Evolutionary conservation across 2,888 invertebrate species (phyloP).

Genomic region (Polia nebulosa): DNA sequence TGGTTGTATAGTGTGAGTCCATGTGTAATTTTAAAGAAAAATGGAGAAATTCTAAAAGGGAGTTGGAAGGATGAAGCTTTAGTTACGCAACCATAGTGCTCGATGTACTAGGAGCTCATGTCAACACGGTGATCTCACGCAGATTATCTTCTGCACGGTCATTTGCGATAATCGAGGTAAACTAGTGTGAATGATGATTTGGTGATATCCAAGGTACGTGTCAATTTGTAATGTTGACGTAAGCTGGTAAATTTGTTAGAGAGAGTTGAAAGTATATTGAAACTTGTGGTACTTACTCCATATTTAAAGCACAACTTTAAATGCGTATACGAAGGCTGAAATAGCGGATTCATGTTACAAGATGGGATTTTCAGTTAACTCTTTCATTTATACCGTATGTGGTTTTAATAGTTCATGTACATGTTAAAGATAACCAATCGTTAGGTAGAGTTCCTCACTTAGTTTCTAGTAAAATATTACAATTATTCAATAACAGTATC

Average conservation of each 20-base stretch:
- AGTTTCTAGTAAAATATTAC: background rate
- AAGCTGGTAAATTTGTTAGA: background rate
- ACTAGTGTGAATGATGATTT: background rate
- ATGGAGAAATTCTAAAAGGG: background rate
- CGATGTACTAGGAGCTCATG: conserved; percentile 11
- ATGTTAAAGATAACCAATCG: background rate
- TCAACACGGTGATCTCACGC: conserved; percentile 25
- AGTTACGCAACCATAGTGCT: conserved; percentile 49
- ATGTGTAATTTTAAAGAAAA: background rate
- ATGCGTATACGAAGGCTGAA: background rate
- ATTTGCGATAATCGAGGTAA: conserved; percentile 18
- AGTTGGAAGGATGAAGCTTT: too few species aligned
- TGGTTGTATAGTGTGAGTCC: background rate
- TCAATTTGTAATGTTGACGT: background rate
- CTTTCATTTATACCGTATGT: too few species aligned
- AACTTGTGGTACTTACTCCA: background rate
- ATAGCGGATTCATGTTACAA: too few species aligned
- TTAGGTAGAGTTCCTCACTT: too few species aligned
- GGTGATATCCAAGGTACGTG: background rate
- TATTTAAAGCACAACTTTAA: too few species aligned
- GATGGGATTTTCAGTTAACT: background rate
- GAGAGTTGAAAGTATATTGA: background rate
- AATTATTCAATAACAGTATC: conserved; percentile 35
- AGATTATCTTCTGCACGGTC: conserved; percentile 18
- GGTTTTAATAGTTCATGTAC: too few species aligned